Base-by-base conservation (phyloP, 2,797 vertebrate species). In the Betta splendens region DNA sequence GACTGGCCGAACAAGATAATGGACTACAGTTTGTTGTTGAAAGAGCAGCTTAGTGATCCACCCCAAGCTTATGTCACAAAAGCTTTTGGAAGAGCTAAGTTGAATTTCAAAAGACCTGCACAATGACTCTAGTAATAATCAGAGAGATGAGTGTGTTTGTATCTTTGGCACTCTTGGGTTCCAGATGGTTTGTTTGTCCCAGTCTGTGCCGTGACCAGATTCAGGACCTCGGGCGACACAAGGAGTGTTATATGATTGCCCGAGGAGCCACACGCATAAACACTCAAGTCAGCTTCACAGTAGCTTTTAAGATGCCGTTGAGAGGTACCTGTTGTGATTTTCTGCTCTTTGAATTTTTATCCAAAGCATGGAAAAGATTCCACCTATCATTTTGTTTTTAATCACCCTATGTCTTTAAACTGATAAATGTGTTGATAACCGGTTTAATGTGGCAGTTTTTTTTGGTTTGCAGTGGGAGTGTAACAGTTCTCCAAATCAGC, bases 231-330 rank as follows among this genome's bases (percentile, higher is more conserved):
- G 3, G 47, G 54, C 36, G 49, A 56, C 38, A n/a, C 55, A 54
- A 72, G 49, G 46, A 67, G 73, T 77, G 57, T 64, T 64, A 54
- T 69, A 40, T 58, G 53, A 77, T 75, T 68, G 69, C 56, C 65
- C 40, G 35, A 49, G 65, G 48, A 81, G 61, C 60, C 54, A 54
- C 42, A 48, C 49, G 45, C 38, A 76, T 39, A 65, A 71, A 49
- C 42, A 32, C 42, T 58, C 47, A 31, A 42, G 48, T 49, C 60
- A 60, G 48, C 47, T 61, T 20, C 36, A 64, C 36, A 54, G 43
- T 64, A 53, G 70, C 59, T 62, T 78, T 85, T 21, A 61, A 55
- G 43, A 73, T 68, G 40, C 45, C 36, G 60, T 38, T 21, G 60
- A 65, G n/a, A 64, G n/a, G 21, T 61, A 21, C 16, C 11, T 25